Conservation (phyloP, 1,140 invertebrate species). For the Drosophila murphyi region DNA sequence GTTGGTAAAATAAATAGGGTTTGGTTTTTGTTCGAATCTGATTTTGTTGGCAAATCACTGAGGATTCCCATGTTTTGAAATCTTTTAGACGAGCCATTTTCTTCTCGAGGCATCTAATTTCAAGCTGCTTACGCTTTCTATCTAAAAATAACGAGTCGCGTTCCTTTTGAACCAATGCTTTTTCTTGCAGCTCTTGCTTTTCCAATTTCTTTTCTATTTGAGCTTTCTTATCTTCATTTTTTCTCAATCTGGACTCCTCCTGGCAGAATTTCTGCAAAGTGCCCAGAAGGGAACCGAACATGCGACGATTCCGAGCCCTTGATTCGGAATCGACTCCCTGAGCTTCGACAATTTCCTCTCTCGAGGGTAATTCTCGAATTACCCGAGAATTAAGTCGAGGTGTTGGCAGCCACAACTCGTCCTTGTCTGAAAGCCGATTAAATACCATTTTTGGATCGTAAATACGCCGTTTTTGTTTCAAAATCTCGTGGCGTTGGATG, state of each 20-base stretch:
- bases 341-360: slow-evolving; percentile 92
- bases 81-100: slow-evolving; percentile 95
- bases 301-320: slow-evolving; percentile 94
- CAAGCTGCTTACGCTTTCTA: slow-evolving; percentile 93
- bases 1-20: slow-evolving; percentile 94
- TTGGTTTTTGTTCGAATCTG: slow-evolving; percentile 95
- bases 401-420: slow-evolving; percentile 78
- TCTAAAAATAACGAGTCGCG: slow-evolving; percentile 93
- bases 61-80: slow-evolving; percentile 94
- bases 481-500: slow-evolving; percentile 49
- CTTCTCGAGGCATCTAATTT: slow-evolving; percentile 94
- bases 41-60: slow-evolving; percentile 90
- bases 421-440: slow-evolving; percentile 85
- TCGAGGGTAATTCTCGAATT: slow-evolving; percentile 88
- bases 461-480: slow-evolving; percentile 77
- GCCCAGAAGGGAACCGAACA: slow-evolving; percentile 97
- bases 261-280: slow-evolving; percentile 97
- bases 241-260: slow-evolving; percentile 95
- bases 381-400: slow-evolving; percentile 85
- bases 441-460: slow-evolving; percentile 86
- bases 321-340: slow-evolving; percentile 94
- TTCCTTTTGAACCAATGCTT: slow-evolving; percentile 93
- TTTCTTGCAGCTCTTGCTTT: slow-evolving; percentile 94
- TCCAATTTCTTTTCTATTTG: slow-evolving; percentile 97
- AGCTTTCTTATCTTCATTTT: slow-evolving; percentile 89